Evolutionary conservation across 2,888 invertebrate genomes (phyloP), one percentile per base, ranked within the genome.

Genomic region (Hermodice carunculata): DNA sequence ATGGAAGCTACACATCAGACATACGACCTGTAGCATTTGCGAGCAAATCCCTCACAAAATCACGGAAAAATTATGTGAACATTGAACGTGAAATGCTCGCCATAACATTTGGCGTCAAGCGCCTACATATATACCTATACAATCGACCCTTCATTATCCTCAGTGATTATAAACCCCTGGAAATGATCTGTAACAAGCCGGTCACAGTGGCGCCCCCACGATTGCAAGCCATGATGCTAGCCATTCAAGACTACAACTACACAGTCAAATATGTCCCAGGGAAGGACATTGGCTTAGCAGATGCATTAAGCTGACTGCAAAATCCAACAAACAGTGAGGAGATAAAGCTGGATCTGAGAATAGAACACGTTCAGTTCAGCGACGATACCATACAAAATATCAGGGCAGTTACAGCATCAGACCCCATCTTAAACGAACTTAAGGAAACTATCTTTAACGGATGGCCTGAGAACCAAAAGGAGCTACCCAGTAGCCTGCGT

Each of bases 111-210:
- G 75, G 73, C 17, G 62, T 67, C 4, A 64, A 70, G 26, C 46
- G 64, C 17, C 78, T 78, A 59, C 69, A 69, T 29, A 63, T 69
- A 22, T 71, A 69, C 26, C 48, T 75, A 4, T 76, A 75, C 53
- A 70, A 75, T 3, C 60, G 57, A 58, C 24, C 5, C 1, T 64
- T 77, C n/a, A 61, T 43, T 22, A 65, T 73, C 3, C 59, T 71
- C 48, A 63, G 71, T n/a, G 76, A 77, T 52, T 76, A 78, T 49
- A 72, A 70, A 37, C 76, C 74, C 6, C 48, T 78, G 5, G 65
- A 58, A 6, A 32, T 46, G 19, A 64, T 46, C n/a, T 28, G 24
- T 28, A 43, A 19, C 6, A 61, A 56, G 63, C 68, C 26, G 61
- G 61, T 34, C 56, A 62, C 1, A 17, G 40, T n/a, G 6, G 53